Percentiles rank a stretch among this genome's conserved stretches.
Evolutionary conservation across 2,113 vertebrate species (phyloP).

Genomic region (Heteronetta atricapilla): DNA sequence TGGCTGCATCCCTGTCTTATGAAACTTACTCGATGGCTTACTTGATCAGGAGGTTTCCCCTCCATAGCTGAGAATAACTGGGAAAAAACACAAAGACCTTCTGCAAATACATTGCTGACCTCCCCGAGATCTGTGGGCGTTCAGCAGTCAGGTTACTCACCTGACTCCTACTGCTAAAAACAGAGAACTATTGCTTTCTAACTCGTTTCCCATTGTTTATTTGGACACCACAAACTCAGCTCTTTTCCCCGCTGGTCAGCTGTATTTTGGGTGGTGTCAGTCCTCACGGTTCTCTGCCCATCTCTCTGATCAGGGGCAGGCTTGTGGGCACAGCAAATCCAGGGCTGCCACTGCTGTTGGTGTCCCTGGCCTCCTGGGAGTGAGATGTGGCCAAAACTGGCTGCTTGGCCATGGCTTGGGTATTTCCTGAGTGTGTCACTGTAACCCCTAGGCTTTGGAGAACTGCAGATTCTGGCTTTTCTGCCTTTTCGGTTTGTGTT

Average conservation of each 20-base stretch:
- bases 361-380: neutral
- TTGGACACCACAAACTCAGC: neutral
- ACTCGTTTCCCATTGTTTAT: neutral
- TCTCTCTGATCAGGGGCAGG: neutral
- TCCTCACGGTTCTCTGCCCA: neutral
- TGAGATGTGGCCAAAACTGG: neutral
- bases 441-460: neutral
- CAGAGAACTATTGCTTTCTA: neutral
- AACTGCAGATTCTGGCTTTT: neutral
- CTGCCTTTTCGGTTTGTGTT: neutral
- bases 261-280: neutral
- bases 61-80: neutral
- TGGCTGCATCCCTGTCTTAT: neutral
- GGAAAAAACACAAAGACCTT: neutral
- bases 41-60: neutral
- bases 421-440: neutral
- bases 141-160: neutral
- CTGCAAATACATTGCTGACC: neutral
- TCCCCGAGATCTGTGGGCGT: neutral
- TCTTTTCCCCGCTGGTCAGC: neutral
- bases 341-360: neutral
- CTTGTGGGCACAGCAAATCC: neutral
- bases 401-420: no score
- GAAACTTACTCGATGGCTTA: neutral
- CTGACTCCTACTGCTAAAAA: neutral